These are phyloP conservation scores for Penaeus vannamei DNA, from an alignment of 1,140 invertebrate species.

Conservation along the genomic window DNA sequence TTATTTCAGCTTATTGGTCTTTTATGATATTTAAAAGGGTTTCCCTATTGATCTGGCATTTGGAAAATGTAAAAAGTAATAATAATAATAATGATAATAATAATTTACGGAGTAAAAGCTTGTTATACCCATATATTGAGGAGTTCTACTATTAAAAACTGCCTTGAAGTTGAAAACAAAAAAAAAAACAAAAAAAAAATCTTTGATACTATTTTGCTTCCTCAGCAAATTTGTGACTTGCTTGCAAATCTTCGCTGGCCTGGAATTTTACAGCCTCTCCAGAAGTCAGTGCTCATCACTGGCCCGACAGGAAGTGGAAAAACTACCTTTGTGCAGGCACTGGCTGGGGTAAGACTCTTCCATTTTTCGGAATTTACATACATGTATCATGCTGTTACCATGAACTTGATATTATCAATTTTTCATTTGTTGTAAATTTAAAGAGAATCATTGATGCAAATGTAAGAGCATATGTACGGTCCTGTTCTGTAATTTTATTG, in stretches of 20 bases:
- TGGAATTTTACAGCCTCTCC: conserved; percentile 84
- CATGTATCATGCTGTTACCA: no score
- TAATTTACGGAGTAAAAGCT: no score
- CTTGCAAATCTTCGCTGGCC: conserved; percentile 88
- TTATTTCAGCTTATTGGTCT: no score
- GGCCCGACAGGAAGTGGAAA: conserved; percentile 96
- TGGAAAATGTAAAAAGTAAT: no score
- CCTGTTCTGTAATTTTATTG: neutral
- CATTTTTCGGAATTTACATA: no score
- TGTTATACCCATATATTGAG: neutral
- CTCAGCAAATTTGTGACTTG: conserved; percentile 83
- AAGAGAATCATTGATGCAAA: no score
- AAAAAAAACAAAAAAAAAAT: conserved; percentile 6
- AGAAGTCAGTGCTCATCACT: conserved; percentile 84
- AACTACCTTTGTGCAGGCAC: conserved; percentile 90
- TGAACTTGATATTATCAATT: no score
- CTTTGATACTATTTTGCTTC: conserved; percentile 48
- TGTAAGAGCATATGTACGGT: no score
- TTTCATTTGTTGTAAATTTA: no score
- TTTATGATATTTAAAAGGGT: no score
- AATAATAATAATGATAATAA: no score
- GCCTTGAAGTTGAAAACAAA: neutral
- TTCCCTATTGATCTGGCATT: no score
- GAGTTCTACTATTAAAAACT: neutral
- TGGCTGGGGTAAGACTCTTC: conserved; percentile 83